These are phyloP conservation scores for Trichogramma dendrolimi DNA, from an alignment of 2,888 invertebrate genomes.

Conservation along the genomic window DNA sequence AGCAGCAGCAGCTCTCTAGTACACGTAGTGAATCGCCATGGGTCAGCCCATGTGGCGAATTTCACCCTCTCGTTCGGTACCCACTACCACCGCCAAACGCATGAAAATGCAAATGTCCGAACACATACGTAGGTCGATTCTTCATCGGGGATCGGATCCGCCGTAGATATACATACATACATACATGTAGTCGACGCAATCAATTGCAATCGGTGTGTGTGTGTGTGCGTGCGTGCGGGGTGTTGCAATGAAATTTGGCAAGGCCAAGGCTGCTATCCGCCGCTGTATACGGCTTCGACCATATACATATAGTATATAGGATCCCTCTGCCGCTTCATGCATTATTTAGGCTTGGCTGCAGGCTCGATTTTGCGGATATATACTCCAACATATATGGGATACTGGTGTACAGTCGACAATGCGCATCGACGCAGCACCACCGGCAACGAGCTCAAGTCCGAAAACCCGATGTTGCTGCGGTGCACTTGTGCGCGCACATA, in stretches of 20 bases:
- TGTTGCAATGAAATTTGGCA: slow-evolving; percentile 43
- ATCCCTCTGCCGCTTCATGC: slow-evolving; percentile 36
- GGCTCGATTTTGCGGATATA: slow-evolving; percentile 29
- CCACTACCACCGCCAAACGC: neutral
- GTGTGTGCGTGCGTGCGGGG: slow-evolving; percentile 15
- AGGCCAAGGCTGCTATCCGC: slow-evolving; percentile 33
- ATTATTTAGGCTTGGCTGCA: slow-evolving; percentile 39
- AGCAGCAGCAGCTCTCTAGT: too few relatives aligned
- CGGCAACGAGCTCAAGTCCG: too few relatives aligned
- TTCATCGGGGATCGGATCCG: slow-evolving; percentile 12
- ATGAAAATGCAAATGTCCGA: slow-evolving; percentile 19
- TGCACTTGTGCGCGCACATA: too few relatives aligned
- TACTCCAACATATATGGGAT: neutral
- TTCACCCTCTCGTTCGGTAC: neutral
- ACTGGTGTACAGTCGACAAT: slow-evolving; percentile 28
- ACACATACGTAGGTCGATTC: neutral
- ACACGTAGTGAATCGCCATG: neutral
- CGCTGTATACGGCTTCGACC: neutral
- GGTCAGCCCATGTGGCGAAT: neutral
- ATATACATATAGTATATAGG: too few relatives aligned
- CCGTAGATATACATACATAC: neutral
- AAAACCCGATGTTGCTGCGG: too few relatives aligned
- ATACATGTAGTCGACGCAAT: neutral
- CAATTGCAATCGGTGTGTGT: slow-evolving; percentile 6
- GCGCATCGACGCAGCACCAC: too few relatives aligned